These are phyloP conservation scores for Paramormyrops hopkinsi DNA, from an alignment of 2,797 vertebrate genomes.

Conservation along the genomic window DNA sequence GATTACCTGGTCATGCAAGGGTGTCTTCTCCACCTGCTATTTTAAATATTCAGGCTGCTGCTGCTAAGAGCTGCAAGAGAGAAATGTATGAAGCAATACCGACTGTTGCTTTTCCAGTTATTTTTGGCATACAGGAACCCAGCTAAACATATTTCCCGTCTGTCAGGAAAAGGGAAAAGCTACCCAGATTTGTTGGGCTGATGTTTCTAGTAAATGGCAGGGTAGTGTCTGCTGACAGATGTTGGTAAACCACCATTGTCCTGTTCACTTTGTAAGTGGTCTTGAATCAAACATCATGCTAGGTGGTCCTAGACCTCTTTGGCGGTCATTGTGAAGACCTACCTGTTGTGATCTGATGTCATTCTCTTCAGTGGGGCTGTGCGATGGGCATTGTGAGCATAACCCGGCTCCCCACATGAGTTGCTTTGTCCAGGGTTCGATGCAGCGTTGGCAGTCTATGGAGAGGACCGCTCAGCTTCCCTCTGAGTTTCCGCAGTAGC, in stretches of 20 bases:
- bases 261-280: neutral
- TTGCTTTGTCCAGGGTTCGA: neutral
- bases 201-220: neutral
- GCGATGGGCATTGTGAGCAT: neutral
- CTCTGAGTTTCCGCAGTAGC: neutral
- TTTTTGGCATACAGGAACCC: neutral
- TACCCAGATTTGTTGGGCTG: neutral
- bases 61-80: neutral
- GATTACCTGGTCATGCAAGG: neutral
- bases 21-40: neutral
- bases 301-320: neutral
- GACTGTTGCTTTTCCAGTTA: neutral
- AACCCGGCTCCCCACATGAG: neutral
- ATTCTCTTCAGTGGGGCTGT: neutral
- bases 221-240: neutral
- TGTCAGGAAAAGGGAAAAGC: neutral
- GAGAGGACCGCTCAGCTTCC: neutral
- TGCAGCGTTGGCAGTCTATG: neutral
- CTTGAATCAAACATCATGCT: neutral
- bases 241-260: neutral
- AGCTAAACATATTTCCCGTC: neutral
- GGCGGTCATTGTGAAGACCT: neutral
- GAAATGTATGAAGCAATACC: neutral
- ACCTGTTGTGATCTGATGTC: neutral
- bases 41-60: neutral